A percentile compares a stretch with the other conserved stretches of the same genome.
These are phyloP conservation scores for Dromiciops gliroides DNA, from an alignment of 2,113 vertebrate genomes.

Conservation along the genomic window DNA sequence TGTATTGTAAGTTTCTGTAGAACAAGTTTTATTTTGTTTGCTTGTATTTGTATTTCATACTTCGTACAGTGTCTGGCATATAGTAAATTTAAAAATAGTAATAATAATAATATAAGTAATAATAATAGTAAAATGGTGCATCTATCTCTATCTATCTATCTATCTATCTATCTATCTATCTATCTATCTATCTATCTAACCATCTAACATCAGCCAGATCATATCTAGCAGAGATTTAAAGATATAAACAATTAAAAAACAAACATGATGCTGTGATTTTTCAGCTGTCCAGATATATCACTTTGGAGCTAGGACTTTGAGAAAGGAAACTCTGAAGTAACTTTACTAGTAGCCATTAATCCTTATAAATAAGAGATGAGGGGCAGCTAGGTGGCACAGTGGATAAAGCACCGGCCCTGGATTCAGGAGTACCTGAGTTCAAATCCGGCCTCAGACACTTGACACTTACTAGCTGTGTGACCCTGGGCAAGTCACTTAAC, in stretches of 20 bases:
- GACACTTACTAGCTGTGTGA: no score
- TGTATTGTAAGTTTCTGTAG: not conserved
- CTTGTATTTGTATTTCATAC: not conserved
- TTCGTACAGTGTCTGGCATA: not conserved
- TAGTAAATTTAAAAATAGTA: no score
- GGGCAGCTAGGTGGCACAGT: no score
- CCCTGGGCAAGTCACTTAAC: no score
- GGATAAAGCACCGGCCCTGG: no score
- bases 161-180: no score
- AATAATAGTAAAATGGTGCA: not conserved
- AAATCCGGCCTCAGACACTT: no score
- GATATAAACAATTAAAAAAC: not conserved
- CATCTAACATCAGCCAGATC: no score
- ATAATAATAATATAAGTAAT: no score
- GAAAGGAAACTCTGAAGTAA: not conserved
- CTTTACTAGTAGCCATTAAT: not conserved
- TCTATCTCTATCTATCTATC: not conserved
- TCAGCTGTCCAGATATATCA: conserved; percentile 13
- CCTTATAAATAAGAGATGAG: not conserved
- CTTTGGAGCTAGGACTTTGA: not conserved
- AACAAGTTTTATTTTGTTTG: not conserved
- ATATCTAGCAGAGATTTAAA: not conserved
- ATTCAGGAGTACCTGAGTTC: no score
- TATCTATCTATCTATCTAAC: no score
- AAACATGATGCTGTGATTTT: conserved; percentile 6